Evolutionary conservation across 1,140 invertebrate species (phyloP), one percentile per base, ranked within the genome.

Genomic region (Fopius arisanus): DNA sequence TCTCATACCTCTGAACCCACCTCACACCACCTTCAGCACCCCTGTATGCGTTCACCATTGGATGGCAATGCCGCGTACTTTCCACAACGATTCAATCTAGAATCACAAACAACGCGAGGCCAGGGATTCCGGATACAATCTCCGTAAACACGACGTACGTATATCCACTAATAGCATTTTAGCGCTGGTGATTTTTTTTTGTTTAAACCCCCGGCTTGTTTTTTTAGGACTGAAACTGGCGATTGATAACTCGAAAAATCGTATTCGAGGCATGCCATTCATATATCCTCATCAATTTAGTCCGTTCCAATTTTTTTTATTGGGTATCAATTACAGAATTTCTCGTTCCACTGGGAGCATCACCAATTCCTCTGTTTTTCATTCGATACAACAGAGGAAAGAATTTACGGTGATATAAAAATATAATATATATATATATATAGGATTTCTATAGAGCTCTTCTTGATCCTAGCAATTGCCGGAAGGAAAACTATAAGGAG

Each of bases 81-180:
- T 54, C 48, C 48, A 23, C 66, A 67, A 21, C 31, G 31, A 33
- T 67, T 67, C 66, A 67, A 67, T 67, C 66, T 41, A 29, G 66
- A 14, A 67, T 67, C 31, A 67, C 66, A 67, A 67, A 67, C 66
- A 67, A 67, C 48, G 16, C 48, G 48, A 21, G 48, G 2, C 48
- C 48, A 54, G 48, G 48, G 48, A 16, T 54, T 54, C 48, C 21
- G 48, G 48, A 54, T 54, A 54, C 48, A 54, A 54, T 54, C 48
- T 54, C 48, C 48, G 48, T 54, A 54, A 54, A 54, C 48, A 54
- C 48, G 48, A 54, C n/a, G 48, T 26, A 33, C 66, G 19, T 40
- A 67, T 67, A 67, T 40, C 3, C 37, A 19, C 66, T 67, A 67
- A 67, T 67, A 67, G 66, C 66, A 67, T 67, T 67, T 67, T 37